Evolutionary conservation across 53 echinoderm and acorn worm genomes (phyloP), one percentile per base, ranked within the genome.

Genomic region (Paelopatides confundens): DNA sequence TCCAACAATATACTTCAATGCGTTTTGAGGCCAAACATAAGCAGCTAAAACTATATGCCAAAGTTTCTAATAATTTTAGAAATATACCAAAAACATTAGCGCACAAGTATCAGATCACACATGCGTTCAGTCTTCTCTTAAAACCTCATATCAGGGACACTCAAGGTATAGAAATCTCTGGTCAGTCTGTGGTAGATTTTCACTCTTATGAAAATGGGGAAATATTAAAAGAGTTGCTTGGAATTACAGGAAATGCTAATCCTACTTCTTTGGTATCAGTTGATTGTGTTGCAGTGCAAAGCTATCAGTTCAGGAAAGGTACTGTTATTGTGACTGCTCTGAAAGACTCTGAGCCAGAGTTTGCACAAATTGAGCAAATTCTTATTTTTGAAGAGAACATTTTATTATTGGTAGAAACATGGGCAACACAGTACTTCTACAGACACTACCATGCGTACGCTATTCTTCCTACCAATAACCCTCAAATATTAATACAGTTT

Each of bases 11-110:
- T 53, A 69, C 33, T 18, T 28, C 14, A 35, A 84, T 93, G 35
- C 64, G 93, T 35, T 77, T 71, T 49, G 93, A 93, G 50, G 93
- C 52, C 28, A 93, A 90, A 62, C 93, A 93, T 46, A 93, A 88
- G 37, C 87, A 63, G 35, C 48, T 93, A 15, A 93, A 93, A 36
- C 38, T 34, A 1, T 81, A 36, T 53, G 71, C 93, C 10, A 77
- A 50, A 34, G 70, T 76, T 46, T 90, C 66, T 62, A 85, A 87
- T 87, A 93, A 93, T 32, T 88, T 87, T 86, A 71, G 63, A 62
- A 90, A 90, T 51, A 90, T 93, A 62, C n/a, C 69, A 31, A 34
- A 93, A 87, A 71, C 88, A 46, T 52, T 81, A 76, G 88, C 82
- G 9, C 35, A 78, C 81, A 88, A 81, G 77, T 81, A 81, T 36